Evolutionary conservation across 2,888 invertebrate genomes (phyloP).

Genomic region (Xestia rhomboidea): DNA sequence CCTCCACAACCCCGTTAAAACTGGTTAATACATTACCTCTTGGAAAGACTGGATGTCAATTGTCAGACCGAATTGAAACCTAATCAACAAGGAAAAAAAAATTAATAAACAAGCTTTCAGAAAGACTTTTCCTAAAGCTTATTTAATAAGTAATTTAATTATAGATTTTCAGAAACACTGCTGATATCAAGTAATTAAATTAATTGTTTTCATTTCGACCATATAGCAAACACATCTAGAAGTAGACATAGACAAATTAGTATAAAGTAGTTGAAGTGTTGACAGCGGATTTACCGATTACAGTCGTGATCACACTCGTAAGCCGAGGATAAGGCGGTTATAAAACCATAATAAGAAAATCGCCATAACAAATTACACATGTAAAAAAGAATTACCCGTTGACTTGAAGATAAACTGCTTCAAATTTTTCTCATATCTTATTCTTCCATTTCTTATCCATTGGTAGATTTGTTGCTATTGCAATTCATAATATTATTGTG

Average conservation of each 20-base stretch:
- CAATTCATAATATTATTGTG: background rate
- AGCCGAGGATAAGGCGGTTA: slow-evolving; percentile 8
- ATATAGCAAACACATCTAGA: background rate
- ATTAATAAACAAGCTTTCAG: no score
- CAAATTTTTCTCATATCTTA: background rate
- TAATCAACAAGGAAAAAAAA: no score
- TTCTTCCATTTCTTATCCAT: background rate
- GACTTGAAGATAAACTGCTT: background rate
- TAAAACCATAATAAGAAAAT: slow-evolving; percentile 4
- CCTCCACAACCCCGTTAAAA: background rate
- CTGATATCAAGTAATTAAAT: background rate
- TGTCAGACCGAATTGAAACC: background rate
- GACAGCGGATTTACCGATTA: slow-evolving; percentile 19
- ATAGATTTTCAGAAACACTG: background rate
- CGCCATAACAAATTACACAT: background rate
- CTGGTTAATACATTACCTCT: background rate
- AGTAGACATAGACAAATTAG: background rate
- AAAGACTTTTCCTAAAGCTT: background rate
- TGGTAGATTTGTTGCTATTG: background rate
- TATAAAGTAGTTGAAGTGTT: background rate
- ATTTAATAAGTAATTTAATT: background rate
- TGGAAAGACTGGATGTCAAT: background rate
- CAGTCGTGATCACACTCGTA: background rate
- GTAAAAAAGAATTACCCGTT: background rate
- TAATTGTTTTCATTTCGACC: background rate